Evolutionary conservation across 1,140 invertebrate genomes (phyloP).

Genomic region (Drosophila gunungcola): DNA sequence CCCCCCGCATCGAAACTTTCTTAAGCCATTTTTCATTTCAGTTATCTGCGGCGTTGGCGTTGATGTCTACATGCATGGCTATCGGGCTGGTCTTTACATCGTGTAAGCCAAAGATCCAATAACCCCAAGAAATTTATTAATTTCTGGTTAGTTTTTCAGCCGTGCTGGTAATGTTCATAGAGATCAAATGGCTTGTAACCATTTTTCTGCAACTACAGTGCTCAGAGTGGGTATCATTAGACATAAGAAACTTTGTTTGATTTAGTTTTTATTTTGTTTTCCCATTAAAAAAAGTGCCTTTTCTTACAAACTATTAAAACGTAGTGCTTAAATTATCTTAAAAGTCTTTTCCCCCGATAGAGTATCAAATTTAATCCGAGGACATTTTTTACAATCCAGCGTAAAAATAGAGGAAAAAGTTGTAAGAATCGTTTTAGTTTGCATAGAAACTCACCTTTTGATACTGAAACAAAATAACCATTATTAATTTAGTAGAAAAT

Average conservation of each 20-base stretch:
- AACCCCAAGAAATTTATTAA: conserved; percentile 21
- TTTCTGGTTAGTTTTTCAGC: conserved; percentile 72
- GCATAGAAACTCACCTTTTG: too few species aligned
- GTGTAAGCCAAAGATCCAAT: conserved; percentile 61
- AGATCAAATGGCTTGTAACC: conserved; percentile 82
- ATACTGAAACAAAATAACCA: too few species aligned
- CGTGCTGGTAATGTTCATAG: conserved; percentile 73
- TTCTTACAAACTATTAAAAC: too few species aligned
- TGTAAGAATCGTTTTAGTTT: too few species aligned
- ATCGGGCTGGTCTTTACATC: conserved; percentile 75
- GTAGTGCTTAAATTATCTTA: too few species aligned
- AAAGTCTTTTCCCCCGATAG: too few species aligned
- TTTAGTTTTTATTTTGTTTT: background rate
- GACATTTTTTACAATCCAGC: too few species aligned
- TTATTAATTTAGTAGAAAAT: too few species aligned
- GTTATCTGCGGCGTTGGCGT: conserved; percentile 82
- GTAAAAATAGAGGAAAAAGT: too few species aligned
- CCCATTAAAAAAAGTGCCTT: too few species aligned
- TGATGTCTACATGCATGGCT: conserved; percentile 79
- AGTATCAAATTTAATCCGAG: too few species aligned
- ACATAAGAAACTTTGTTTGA: background rate
- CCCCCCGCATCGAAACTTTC: conserved; percentile 8
- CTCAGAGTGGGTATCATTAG: conserved; percentile 48
- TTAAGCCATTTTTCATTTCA: conserved; percentile 67
- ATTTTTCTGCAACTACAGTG: conserved; percentile 76